Conservation (phyloP, 2,888 invertebrate species). For the Metellina segmentata region DNA sequence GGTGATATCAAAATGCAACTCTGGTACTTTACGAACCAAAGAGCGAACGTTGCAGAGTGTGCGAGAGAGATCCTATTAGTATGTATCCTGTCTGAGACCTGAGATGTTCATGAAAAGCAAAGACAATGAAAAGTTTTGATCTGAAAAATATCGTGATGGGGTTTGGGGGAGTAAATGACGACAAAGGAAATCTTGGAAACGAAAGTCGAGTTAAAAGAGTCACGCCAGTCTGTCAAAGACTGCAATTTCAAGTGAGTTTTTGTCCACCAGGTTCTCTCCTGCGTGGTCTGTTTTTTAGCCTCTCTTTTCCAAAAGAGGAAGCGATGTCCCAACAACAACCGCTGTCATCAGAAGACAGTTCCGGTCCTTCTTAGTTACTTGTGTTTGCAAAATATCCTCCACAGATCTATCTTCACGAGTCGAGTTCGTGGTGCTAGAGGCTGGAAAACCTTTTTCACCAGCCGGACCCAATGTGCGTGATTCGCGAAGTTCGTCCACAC, state of each 20-base stretch:
- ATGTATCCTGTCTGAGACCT: constrained; percentile 51
- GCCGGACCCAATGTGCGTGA: too few relatives aligned
- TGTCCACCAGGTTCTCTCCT: neutral
- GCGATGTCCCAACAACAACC: constrained; percentile 48
- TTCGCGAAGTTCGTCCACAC: too few relatives aligned
- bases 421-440: too few relatives aligned
- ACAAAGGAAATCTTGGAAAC: constrained; percentile 53
- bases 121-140: constrained; percentile 63
- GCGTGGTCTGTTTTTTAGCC: neutral
- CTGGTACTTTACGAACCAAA: too few relatives aligned
- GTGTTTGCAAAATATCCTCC: too few relatives aligned
- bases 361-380: neutral
- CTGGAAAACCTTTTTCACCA: too few relatives aligned
- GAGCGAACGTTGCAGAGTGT: too few relatives aligned
- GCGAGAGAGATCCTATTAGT: constrained; percentile 11
- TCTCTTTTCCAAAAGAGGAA: neutral
- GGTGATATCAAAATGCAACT: too few relatives aligned
- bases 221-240: constrained; percentile 45
- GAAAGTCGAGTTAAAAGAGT: constrained; percentile 58
- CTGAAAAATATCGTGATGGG: constrained; percentile 47
- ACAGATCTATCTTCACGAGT: too few relatives aligned
- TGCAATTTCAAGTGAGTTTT: neutral
- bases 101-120: constrained; percentile 46
- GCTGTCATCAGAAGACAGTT: constrained; percentile 48
- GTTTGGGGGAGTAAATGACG: constrained; percentile 6